A percentile compares a stretch with the other conserved stretches of the same genome.
phyloP scores from a whole-genome alignment of 2,797 vertebrate species.

The Thripadectes ignobilis region DNA sequence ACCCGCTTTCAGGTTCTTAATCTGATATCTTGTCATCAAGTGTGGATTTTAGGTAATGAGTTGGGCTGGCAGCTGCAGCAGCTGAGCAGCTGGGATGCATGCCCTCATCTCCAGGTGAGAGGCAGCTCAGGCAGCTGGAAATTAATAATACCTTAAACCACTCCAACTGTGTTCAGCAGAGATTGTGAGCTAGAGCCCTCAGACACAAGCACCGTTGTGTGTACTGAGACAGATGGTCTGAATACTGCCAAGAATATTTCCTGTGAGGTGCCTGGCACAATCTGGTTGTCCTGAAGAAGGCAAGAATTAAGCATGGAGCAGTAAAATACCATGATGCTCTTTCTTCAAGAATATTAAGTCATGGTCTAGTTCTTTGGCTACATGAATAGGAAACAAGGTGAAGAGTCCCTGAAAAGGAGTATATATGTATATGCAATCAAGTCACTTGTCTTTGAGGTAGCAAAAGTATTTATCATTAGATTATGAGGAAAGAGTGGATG shows the following conservation, averaged over 20 bases:
- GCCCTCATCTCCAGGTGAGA: slow-evolving; percentile 40
- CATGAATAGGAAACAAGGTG: background rate
- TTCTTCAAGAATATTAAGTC: background rate
- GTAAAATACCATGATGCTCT: background rate
- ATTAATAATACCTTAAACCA: slow-evolving; percentile 37
- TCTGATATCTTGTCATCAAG: background rate
- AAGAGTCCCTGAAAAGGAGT: background rate
- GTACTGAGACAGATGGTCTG: slow-evolving; percentile 38
- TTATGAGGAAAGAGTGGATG: background rate
- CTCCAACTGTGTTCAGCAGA: background rate
- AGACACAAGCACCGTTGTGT: slow-evolving; percentile 20
- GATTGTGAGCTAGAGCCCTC: background rate
- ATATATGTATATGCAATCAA: background rate
- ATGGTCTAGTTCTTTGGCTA: background rate
- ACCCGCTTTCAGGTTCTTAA: background rate
- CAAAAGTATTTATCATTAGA: background rate
- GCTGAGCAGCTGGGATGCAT: background rate
- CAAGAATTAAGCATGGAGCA: background rate
- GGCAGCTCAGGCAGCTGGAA: slow-evolving; percentile 45
- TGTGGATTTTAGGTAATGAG: background rate
- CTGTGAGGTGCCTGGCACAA: slow-evolving; percentile 18
- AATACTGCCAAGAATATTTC: background rate
- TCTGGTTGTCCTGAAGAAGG: background rate
- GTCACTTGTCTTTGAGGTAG: background rate
- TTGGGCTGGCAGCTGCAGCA: slow-evolving; percentile 16